Evolutionary conservation across 1,140 invertebrate species (phyloP).

Genomic region (Solenopsis fugax): DNA sequence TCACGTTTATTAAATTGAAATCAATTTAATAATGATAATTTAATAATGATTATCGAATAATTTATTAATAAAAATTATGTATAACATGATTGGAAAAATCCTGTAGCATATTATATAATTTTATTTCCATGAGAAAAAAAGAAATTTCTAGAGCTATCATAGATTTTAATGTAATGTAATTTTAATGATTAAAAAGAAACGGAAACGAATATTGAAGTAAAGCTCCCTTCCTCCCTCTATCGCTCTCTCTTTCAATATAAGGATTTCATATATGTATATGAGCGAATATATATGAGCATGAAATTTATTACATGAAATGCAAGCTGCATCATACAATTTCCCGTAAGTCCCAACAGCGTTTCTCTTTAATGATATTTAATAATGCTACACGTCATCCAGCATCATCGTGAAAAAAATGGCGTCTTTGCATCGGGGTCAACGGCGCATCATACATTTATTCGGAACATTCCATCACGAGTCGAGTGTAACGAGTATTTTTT

Average conservation of each 20-base stretch:
- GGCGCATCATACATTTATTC: conserved; percentile 27
- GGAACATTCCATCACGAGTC: conserved; percentile 37
- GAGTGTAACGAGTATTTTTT: conserved; percentile 41
- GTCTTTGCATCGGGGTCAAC: conserved; percentile 43
- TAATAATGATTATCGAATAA: no score
- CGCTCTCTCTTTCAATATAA: neutral
- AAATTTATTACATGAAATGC: conserved; percentile 27
- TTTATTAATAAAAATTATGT: neutral
- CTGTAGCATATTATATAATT: neutral
- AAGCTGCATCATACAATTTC: neutral
- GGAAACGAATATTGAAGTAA: neutral
- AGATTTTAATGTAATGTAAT: conserved; percentile 10
- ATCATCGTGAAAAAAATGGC: conserved; percentile 49
- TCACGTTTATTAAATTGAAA: no score
- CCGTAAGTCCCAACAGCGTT: conserved; percentile 28
- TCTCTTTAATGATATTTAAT: conserved; percentile 74
- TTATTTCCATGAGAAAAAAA: neutral
- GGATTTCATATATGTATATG: no score
- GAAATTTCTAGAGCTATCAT: neutral
- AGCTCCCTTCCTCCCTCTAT: neutral
- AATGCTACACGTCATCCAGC: conserved; percentile 46
- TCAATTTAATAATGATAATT: no score
- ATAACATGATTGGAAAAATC: neutral
- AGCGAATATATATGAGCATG: neutral
- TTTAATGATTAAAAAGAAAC: neutral